Percentiles rank a stretch among this genome's conserved stretches.
Conservation (phyloP, 2,888 invertebrate species). For the Nephrotoma guestfalica region DNA sequence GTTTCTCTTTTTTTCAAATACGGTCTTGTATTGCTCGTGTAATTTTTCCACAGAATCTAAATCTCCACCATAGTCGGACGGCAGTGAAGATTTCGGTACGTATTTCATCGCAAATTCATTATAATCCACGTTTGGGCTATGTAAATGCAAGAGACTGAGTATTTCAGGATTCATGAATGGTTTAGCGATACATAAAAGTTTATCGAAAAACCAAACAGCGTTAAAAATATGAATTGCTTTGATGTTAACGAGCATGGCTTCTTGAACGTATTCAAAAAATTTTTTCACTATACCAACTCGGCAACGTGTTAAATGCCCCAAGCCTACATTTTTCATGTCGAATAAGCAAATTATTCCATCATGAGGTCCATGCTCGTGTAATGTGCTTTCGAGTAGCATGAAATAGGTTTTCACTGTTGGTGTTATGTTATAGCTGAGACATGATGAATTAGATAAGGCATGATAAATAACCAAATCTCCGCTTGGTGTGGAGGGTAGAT, state of each 20-base stretch:
- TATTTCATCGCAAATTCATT: slow-evolving; percentile 39
- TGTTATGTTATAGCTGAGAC: slow-evolving; percentile 43
- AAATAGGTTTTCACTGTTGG: slow-evolving; percentile 42
- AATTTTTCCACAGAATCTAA: slow-evolving; percentile 19
- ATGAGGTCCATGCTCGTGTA: slow-evolving; percentile 42
- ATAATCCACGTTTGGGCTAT: slow-evolving; percentile 28
- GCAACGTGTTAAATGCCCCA: slow-evolving; percentile 43
- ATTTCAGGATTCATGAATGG: slow-evolving; percentile 47
- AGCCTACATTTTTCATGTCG: slow-evolving; percentile 48
- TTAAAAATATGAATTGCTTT: slow-evolving; percentile 53
- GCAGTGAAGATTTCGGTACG: slow-evolving; percentile 42
- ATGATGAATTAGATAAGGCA: slow-evolving; percentile 39
- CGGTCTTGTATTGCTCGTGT: slow-evolving; percentile 11
- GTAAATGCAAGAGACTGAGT: slow-evolving; percentile 34
- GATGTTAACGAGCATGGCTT: slow-evolving; percentile 50
- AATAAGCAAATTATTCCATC: slow-evolving; percentile 50
- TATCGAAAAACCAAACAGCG: slow-evolving; percentile 41
- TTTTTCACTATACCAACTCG: slow-evolving; percentile 42
- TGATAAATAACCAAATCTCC: slow-evolving; percentile 48
- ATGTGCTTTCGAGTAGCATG: slow-evolving; percentile 42
- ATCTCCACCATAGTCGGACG: slow-evolving; percentile 46
- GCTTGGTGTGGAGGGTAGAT: slow-evolving; percentile 41
- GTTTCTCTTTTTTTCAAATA: slow-evolving; percentile 9
- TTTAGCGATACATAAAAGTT: slow-evolving; percentile 39
- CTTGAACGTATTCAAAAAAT: slow-evolving; percentile 53